Evolutionary conservation across 2,888 invertebrate genomes (phyloP).

Genomic region (Protodeltote pygarga): DNA sequence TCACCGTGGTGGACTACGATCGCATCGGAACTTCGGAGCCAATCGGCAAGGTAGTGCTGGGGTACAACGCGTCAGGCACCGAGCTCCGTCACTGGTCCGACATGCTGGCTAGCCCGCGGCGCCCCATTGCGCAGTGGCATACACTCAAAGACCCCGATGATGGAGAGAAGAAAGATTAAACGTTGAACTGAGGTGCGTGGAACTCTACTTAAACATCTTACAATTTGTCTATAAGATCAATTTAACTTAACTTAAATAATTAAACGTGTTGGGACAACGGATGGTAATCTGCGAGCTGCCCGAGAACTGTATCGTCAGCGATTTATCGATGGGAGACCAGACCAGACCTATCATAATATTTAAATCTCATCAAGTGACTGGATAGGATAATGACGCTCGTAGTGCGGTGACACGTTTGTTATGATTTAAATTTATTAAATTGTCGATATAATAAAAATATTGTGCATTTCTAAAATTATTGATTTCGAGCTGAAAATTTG

Average conservation of each 20-base stretch:
- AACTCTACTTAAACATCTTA: neutral
- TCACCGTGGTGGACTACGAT: slow-evolving; percentile 99
- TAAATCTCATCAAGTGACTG: too few relatives aligned
- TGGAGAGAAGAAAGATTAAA: slow-evolving; percentile 94
- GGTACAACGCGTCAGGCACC: slow-evolving; percentile 98
- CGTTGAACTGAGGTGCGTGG: slow-evolving; percentile 52
- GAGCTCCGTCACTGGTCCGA: slow-evolving; percentile 99
- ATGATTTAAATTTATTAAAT: too few relatives aligned
- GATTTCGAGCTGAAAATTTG: too few relatives aligned
- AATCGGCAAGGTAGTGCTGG: slow-evolving; percentile 98
- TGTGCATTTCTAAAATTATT: too few relatives aligned
- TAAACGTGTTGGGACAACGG: neutral
- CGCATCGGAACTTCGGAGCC: slow-evolving; percentile 99
- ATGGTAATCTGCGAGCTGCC: neutral
- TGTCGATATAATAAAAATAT: too few relatives aligned
- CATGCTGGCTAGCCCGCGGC: slow-evolving; percentile 99
- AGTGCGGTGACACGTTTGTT: too few relatives aligned
- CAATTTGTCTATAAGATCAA: too few relatives aligned
- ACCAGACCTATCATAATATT: too few relatives aligned
- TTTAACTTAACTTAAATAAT: too few relatives aligned
- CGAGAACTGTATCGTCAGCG: neutral
- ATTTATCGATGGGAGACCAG: neutral
- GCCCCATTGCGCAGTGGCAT: slow-evolving; percentile 99
- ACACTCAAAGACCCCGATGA: slow-evolving; percentile 99
- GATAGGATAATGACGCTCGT: too few relatives aligned